Evolutionary conservation across 2,797 vertebrate genomes (phyloP).

Genomic region (Perodicticus potto): DNA sequence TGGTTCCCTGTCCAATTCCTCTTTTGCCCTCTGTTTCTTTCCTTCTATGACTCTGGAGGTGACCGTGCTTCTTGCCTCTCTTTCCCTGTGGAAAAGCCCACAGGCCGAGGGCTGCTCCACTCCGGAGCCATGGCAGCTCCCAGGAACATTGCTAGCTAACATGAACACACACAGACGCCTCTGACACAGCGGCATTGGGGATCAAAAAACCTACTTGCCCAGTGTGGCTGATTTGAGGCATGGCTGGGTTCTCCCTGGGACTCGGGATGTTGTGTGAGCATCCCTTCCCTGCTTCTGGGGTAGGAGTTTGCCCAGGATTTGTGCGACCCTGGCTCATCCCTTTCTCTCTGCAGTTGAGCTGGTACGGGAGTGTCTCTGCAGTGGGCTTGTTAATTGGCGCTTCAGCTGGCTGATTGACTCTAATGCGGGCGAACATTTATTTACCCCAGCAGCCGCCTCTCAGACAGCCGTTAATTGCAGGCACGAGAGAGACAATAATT

Average conservation of each 20-base stretch:
- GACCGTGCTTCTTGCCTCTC: background rate
- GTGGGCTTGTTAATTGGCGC: constrained; percentile 76
- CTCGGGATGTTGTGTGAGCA: background rate
- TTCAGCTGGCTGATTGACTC: constrained; percentile 81
- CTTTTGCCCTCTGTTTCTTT: constrained; percentile 1
- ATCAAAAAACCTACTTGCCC: background rate
- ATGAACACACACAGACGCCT: background rate
- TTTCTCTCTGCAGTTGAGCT: background rate
- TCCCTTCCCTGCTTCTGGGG: background rate
- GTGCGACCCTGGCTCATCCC: constrained; percentile 22
- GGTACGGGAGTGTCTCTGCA: constrained; percentile 58
- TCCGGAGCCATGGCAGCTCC: background rate
- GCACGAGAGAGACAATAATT: constrained; percentile 89
- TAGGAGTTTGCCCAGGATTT: background rate
- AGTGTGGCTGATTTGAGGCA: background rate
- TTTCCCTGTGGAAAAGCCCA: background rate
- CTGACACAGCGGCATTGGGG: background rate
- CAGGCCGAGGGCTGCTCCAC: background rate
- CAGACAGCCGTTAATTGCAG: constrained; percentile 89
- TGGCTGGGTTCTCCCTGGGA: background rate
- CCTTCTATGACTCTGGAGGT: background rate
- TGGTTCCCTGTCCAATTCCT: background rate
- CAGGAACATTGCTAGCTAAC: background rate
- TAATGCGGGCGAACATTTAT: constrained; percentile 82
- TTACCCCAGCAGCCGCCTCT: constrained; percentile 86